These are phyloP conservation scores for Thymelicus lineola DNA, from an alignment of 2,888 invertebrate genomes.

Conservation along the genomic window DNA sequence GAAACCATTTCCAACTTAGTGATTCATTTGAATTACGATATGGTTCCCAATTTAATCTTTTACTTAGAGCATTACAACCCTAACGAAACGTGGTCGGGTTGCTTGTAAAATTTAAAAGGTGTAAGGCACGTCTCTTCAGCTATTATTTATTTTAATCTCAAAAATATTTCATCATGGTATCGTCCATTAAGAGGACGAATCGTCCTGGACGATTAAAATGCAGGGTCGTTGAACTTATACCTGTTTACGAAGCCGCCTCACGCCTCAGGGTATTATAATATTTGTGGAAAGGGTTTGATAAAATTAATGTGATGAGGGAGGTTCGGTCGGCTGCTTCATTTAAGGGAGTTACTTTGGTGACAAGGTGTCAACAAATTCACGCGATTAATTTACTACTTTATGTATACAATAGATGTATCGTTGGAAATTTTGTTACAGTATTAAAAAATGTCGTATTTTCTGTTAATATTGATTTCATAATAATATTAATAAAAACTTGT, in stretches of 20 bases:
- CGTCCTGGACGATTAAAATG: conserved; percentile 8
- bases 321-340: conserved; percentile 25
- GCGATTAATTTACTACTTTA: conserved; percentile 31
- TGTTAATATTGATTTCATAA: no score
- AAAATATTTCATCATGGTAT: background rate
- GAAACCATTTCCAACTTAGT: no score
- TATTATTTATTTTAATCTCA: conserved; percentile 11
- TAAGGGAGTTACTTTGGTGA: conserved; percentile 29
- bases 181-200: background rate
- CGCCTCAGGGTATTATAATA: conserved; percentile 27
- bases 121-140: background rate
- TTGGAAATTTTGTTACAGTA: background rate
- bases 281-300: conserved; percentile 36
- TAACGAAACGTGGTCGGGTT: background rate
- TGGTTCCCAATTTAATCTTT: no score
- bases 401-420: conserved; percentile 6
- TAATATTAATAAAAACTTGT: no score
- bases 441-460: no score
- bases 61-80: no score
- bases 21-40: no score
- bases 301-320: conserved; percentile 32
- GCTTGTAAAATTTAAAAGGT: background rate
- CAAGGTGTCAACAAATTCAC: conserved; percentile 28
- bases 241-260: conserved; percentile 13
- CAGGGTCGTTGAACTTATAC: conserved; percentile 23